Conservation (phyloP, 2,888 invertebrate genomes). For the Drosophila picticornis region DNA sequence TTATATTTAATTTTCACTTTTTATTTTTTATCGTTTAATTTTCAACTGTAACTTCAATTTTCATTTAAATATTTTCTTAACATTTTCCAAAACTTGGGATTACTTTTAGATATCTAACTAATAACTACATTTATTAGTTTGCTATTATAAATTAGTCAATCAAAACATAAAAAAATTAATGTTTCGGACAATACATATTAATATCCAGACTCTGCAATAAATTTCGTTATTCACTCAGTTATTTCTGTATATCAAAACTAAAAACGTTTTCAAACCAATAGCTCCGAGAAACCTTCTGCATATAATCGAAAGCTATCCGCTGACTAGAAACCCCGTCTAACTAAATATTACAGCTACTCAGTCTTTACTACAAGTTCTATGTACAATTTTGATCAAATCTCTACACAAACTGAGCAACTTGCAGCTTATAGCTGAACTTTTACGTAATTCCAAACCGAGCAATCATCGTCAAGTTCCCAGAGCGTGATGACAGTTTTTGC, state of each 20-base stretch:
- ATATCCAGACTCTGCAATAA: not conserved
- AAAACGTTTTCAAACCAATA: not conserved
- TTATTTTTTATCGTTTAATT: no score
- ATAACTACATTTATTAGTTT: not conserved
- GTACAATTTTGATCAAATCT: constrained; percentile 17
- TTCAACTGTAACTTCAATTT: no score
- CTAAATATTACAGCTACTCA: not conserved
- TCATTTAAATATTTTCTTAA: no score
- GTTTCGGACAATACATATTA: not conserved
- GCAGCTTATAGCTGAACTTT: constrained; percentile 31
- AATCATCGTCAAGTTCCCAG: constrained; percentile 74
- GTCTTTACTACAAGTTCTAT: not conserved
- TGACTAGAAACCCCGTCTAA: not conserved
- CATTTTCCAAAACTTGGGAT: not conserved
- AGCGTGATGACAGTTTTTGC: constrained; percentile 78
- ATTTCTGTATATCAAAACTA: not conserved
- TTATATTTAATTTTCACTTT: not conserved
- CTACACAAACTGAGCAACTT: constrained; percentile 20
- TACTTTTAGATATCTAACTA: not conserved
- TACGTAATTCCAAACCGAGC: constrained; percentile 67
- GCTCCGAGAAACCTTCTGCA: not conserved
- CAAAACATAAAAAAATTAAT: not conserved
- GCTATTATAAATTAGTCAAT: not conserved
- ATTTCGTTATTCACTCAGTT: not conserved
- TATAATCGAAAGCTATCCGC: not conserved